Base-by-base conservation (phyloP, 2,888 invertebrate species). In the Sipha maydis region DNA sequence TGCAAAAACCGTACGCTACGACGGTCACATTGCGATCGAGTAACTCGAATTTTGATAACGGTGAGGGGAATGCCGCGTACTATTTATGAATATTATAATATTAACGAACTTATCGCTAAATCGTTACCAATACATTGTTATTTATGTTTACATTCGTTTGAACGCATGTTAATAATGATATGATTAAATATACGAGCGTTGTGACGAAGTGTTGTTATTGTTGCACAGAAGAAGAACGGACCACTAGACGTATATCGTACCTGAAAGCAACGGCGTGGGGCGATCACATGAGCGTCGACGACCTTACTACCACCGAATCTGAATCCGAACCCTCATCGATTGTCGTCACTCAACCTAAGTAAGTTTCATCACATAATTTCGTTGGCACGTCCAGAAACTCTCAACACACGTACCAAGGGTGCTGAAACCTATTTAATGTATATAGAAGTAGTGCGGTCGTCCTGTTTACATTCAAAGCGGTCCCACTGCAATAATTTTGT, bases 221-320 rank as follows among this genome's bases (percentile, higher is more conserved):
- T 90, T 92, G 61, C 67, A 89, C 88, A 89, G 96, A 96, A 91
- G 97, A 98, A 92, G 97, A 97, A 91, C 95, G 97, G 90, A 95
- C 95, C 41, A 96, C 96, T 92, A 94, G 98, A 90, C 94, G 98
- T 91, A 97, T 97, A 90, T 98, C 98, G n/a, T 98, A 98, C 93
- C 93, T 98, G 90, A 97, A 97, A 93, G 98, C 98, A 76, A 98
- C 98, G 19, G 77, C 89, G 21, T 96, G 96, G 94, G 95, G 95
- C 41, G 96, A 96, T 91, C 93, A 95, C 89, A 93, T 95, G 92
- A 95, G 95, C 91, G 93, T 95, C 90, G 96, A 96, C 91, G 95
- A 95, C 91, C 95, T 95, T 90, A 94, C 94, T 88, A 91, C 93
- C 90, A 93, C 93, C 90, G 95, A 95, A 90, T 93, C 93, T 5